A percentile compares a stretch with the other conserved stretches of the same genome.
phyloP scores from a whole-genome alignment of 1,140 invertebrate species.

The Bombus sibiricus region DNA sequence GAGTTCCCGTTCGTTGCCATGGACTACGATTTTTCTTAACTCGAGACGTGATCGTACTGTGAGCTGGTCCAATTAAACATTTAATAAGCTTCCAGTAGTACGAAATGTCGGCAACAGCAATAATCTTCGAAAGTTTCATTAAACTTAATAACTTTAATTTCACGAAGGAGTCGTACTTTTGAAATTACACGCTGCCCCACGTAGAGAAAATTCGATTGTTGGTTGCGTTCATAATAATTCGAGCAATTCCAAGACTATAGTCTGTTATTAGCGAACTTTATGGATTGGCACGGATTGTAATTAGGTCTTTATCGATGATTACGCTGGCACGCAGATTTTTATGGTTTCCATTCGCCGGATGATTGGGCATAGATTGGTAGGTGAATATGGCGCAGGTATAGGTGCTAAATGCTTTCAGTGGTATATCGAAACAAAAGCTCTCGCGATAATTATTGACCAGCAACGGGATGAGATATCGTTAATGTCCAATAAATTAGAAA shows the following conservation, averaged over 20 bases:
- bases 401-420: constrained; percentile 71
- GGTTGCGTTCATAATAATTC: constrained; percentile 58
- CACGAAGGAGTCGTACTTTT: not conserved
- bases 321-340: constrained; percentile 60
- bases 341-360: constrained; percentile 62
- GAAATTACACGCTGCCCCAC: constrained; percentile 29
- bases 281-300: constrained; percentile 68
- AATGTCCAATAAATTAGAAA: constrained; percentile 53
- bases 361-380: constrained; percentile 66
- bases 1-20: not conserved
- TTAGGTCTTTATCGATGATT: constrained; percentile 72
- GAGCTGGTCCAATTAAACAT: not conserved
- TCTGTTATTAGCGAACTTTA: constrained; percentile 69
- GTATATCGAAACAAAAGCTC: constrained; percentile 57
- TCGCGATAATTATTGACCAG: constrained; percentile 51
- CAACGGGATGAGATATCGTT: constrained; percentile 46
- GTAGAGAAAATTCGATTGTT: constrained; percentile 36
- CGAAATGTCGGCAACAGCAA: not conserved
- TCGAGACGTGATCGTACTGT: not conserved
- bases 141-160: constrained; percentile 24
- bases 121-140: not conserved
- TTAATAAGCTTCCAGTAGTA: not conserved
- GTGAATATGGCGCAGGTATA: constrained; percentile 54
- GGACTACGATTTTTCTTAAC: not conserved
- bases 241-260: constrained; percentile 46